Evolutionary conservation across 2,113 vertebrate species (phyloP).

Genomic region (Myxocyprinus asiaticus): DNA sequence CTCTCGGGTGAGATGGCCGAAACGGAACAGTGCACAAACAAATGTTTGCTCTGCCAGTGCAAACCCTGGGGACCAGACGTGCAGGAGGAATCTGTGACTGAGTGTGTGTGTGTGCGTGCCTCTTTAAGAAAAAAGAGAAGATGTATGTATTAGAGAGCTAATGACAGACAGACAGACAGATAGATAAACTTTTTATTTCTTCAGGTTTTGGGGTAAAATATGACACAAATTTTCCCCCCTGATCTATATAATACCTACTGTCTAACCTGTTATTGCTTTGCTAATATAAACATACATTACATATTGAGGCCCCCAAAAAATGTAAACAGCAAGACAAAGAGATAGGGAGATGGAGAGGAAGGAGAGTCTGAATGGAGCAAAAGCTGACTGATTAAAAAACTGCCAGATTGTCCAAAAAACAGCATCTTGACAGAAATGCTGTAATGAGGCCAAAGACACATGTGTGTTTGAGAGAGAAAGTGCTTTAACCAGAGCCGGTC

Average conservation of each 20-base stretch:
- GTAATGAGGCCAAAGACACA: constrained; percentile 66
- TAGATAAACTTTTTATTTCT: too few relatives aligned
- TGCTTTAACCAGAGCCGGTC: constrained; percentile 55
- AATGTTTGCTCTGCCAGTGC: constrained; percentile 89
- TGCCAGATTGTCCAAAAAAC: constrained; percentile 43
- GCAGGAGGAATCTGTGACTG: constrained; percentile 24
- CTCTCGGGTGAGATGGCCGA: constrained; percentile 39
- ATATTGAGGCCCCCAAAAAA: constrained; percentile 17
- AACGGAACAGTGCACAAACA: constrained; percentile 81
- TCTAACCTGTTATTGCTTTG: neutral
- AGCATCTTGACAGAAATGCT: constrained; percentile 48
- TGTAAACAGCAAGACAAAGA: neutral
- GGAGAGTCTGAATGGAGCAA: constrained; percentile 11
- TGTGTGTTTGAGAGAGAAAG: constrained; percentile 53
- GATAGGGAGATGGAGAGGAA: neutral
- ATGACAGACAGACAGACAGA: neutral
- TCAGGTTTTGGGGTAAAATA: neutral
- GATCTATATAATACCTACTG: neutral
- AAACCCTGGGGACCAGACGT: constrained; percentile 75
- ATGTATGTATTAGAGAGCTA: constrained; percentile 9
- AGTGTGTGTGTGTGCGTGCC: constrained; percentile 26
- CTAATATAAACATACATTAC: neutral
- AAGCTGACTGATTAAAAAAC: constrained; percentile 45
- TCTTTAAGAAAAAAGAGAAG: neutral
- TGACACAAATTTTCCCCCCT: neutral